A percentile compares a stretch with the other conserved stretches of the same genome.
Evolutionary conservation across 2,888 invertebrate genomes (phyloP).

Genomic region (Notodonta ziczac): DNA sequence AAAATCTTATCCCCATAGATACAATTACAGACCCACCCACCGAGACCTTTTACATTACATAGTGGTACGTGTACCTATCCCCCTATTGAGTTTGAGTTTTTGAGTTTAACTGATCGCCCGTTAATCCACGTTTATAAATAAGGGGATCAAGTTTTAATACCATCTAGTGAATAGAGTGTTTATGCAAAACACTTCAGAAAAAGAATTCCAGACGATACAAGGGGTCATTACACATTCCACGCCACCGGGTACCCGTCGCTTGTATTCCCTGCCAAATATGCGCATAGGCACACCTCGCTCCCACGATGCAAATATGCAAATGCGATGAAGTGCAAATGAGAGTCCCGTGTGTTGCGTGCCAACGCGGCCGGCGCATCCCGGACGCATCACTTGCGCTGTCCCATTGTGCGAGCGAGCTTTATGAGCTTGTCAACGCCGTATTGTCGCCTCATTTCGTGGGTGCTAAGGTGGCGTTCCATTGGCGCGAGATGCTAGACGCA

Average conservation of each 20-base stretch:
- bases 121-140: too few species aligned
- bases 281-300: constrained; percentile 37
- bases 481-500: not conserved
- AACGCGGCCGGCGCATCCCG: constrained; percentile 45
- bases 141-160: too few species aligned
- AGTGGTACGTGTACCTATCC: too few species aligned
- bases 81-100: too few species aligned
- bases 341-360: constrained; percentile 47
- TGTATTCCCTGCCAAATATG: constrained; percentile 40
- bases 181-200: not conserved
- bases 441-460: constrained; percentile 25
- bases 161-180: not conserved
- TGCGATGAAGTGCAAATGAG: constrained; percentile 61
- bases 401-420: constrained; percentile 47
- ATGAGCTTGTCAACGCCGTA: constrained; percentile 46
- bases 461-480: not conserved
- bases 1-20: too few species aligned
- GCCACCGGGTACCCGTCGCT: constrained; percentile 16
- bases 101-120: too few species aligned
- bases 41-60: too few species aligned
- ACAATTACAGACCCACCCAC: too few species aligned
- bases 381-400: constrained; percentile 52
- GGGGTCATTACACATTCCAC: constrained; percentile 19
- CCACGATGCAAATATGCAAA: constrained; percentile 63
- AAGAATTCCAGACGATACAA: constrained; percentile 2